Evolutionary conservation across 2,797 vertebrate genomes (phyloP).

Genomic region (Peromyscus nudipes): DNA sequence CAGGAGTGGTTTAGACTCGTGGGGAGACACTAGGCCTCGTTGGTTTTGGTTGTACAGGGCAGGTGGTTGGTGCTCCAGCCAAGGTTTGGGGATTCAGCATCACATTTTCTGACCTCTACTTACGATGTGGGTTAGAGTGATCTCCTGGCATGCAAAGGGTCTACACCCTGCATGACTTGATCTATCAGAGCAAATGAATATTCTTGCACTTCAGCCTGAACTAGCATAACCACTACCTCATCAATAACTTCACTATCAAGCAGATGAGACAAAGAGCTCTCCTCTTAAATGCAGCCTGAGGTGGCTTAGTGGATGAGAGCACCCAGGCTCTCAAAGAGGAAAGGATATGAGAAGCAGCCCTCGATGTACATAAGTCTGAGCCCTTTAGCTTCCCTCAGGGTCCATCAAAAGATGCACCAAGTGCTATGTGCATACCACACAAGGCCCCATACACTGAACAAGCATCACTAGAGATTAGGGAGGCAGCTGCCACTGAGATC

Average conservation of each 20-base stretch:
- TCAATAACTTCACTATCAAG: conserved; percentile 98
- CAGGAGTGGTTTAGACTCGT: too few species aligned
- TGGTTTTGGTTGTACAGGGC: too few species aligned
- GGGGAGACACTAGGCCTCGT: too few species aligned
- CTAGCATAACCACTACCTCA: conserved; percentile 99
- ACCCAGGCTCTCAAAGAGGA: conserved; percentile 98
- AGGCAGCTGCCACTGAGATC: conserved; percentile 97
- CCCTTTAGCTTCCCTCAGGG: conserved; percentile 98
- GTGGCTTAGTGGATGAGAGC: conserved; percentile 97
- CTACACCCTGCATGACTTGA: conserved; percentile 98
- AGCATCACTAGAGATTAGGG: conserved; percentile 97
- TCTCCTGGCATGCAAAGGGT: conserved; percentile 89
- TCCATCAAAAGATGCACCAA: conserved; percentile 96
- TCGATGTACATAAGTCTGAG: conserved; percentile 96
- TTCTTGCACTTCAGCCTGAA: conserved; percentile 98
- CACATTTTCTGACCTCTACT: conserved; percentile 92
- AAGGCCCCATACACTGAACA: conserved; percentile 99
- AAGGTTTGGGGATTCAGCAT: too few species aligned
- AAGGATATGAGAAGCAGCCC: conserved; percentile 96
- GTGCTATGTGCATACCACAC: conserved; percentile 95
- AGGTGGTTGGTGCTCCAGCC: too few species aligned
- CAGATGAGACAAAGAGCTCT: conserved; percentile 99
- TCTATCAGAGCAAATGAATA: conserved; percentile 99
- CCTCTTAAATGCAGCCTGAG: conserved; percentile 97
- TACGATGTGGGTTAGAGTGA: conserved; percentile 95